Evolutionary conservation across 2,113 vertebrate species (phyloP).

Genomic region (Notarius quadriscutis): DNA sequence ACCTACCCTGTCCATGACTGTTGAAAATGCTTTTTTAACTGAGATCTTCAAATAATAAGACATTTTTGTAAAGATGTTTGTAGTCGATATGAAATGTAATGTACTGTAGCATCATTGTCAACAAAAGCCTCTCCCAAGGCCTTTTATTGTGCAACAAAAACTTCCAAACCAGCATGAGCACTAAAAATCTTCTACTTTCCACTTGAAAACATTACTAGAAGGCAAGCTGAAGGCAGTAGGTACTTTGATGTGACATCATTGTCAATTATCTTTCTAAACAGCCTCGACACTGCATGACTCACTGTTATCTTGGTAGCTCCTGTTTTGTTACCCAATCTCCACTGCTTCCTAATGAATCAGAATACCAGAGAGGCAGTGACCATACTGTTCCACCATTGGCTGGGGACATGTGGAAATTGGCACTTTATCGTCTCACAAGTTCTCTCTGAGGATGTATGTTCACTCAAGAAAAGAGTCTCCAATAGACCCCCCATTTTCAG

Average conservation of each 20-base stretch:
- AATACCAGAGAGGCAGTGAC: slow-evolving; percentile 37
- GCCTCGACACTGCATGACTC: slow-evolving; percentile 11
- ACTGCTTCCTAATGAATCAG: slow-evolving; percentile 26
- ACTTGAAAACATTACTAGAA: not conserved
- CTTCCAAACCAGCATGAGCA: not conserved
- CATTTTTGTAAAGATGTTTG: not conserved
- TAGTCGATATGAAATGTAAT: not conserved
- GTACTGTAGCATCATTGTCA: not conserved
- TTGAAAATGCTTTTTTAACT: not conserved
- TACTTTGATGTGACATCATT: slow-evolving; percentile 23
- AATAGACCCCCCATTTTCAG: slow-evolving; percentile 27
- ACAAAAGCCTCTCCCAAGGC: not conserved
- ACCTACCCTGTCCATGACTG: not conserved
- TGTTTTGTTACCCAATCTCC: slow-evolving; percentile 6
- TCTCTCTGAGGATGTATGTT: not conserved
- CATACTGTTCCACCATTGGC: slow-evolving; percentile 21
- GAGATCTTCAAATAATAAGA: not conserved
- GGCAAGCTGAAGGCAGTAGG: not conserved
- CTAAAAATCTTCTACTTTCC: slow-evolving; percentile 11
- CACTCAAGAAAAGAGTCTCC: slow-evolving; percentile 23
- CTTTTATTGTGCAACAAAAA: not conserved
- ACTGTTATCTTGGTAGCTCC: slow-evolving; percentile 17
- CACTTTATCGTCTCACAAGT: slow-evolving; percentile 13
- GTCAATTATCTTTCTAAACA: slow-evolving; percentile 35
- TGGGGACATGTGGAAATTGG: slow-evolving; percentile 34